Conservation (phyloP, 2,888 invertebrate species). For the Nymphalis urticae region DNA sequence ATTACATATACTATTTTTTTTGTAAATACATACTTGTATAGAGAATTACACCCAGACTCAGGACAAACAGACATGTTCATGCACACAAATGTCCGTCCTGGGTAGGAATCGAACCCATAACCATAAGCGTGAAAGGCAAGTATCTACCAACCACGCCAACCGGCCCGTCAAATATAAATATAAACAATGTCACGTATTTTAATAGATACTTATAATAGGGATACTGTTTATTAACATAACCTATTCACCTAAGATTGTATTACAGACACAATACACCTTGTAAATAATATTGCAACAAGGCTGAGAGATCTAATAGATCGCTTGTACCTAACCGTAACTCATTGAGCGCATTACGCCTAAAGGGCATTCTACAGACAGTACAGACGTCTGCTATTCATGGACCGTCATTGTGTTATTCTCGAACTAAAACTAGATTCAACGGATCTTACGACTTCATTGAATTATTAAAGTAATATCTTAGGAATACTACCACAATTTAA, state of each 20-base stretch:
- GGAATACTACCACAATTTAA: not conserved
- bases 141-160: too few species aligned
- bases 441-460: constrained; percentile 30
- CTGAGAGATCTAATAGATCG: constrained; percentile 35
- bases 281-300: constrained; percentile 27
- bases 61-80: too few species aligned
- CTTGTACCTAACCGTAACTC: constrained; percentile 39
- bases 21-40: too few species aligned
- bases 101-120: too few species aligned
- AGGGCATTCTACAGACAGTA: constrained; percentile 38
- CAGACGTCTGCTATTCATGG: constrained; percentile 38
- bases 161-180: too few species aligned
- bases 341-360: constrained; percentile 36
- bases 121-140: too few species aligned
- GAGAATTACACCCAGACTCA: too few species aligned
- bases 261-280: constrained; percentile 1
- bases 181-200: too few species aligned
- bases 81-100: too few species aligned
- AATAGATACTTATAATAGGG: not conserved
- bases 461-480: constrained; percentile 21
- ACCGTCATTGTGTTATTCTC: constrained; percentile 31
- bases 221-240: not conserved
- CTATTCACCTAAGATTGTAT: not conserved
- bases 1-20: too few species aligned
- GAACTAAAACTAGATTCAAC: constrained; percentile 32